Evolutionary conservation across 2,113 vertebrate species (phyloP), one percentile per base, ranked within the genome.

Genomic region (Cavia aperea): DNA sequence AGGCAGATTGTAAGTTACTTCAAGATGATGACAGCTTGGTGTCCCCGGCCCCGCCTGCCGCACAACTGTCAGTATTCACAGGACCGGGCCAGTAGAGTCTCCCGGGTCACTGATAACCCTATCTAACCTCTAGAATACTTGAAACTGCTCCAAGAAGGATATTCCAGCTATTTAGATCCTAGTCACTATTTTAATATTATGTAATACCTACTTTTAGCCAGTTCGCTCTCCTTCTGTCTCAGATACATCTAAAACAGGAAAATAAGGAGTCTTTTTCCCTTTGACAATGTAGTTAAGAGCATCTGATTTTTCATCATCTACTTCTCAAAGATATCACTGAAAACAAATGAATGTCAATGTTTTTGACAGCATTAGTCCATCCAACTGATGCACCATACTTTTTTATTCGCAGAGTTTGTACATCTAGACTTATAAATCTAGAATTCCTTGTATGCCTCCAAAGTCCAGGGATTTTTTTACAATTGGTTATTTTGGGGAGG

Each of bases 81-180:
- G 19, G 63, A 58, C 58, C 5, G 33, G 66, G 10, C 86, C 77
- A 63, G 51, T 77, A 79, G 78, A 63, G 75, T 86, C 65, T 94
- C 46, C 31, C 16, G 63, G 72, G n/a, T 21, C 46, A 51, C 88
- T 90, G 93, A 75, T 79, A 93, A 85, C 62, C 56, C 31, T 70
- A 4, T 90, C 82, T 93, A 51, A 79, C 79, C 92, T 92, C 81
- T 66, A 49, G 79, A 79, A 56, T 88, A 78, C 49, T 81, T 93
- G 78, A 81, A 92, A 93, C 68, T 88, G 12, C 73, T 90, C 33
- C 62, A 70, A 49, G 70, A 43, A 81, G 58, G 36, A 62, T 63
- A 56, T 70, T 66, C 46, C 63, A 94, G 66, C 78, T 86, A 19
- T 63, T 65, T 92, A 86, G 58, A 65, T 79, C 12, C 62, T 7